Evolutionary conservation across 2,888 invertebrate genomes (phyloP), one percentile per base, ranked within the genome.

Genomic region (Conomelus anceps): DNA sequence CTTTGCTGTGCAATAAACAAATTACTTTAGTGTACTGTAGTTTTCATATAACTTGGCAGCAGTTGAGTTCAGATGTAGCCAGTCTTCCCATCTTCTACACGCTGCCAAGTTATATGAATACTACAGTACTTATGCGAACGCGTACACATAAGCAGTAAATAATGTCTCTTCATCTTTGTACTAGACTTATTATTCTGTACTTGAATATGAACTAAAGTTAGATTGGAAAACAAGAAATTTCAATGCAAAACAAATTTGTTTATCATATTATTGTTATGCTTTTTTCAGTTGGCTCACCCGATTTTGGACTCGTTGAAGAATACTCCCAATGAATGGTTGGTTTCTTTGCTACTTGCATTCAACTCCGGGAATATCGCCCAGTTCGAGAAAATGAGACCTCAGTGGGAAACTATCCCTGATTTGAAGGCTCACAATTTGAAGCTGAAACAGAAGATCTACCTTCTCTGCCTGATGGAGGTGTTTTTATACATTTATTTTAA

Each of bases 381-480:
- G 92, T 97, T 96, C 92, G 96, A 96, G 92, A 94, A 94, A 90
- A 95, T 97, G 94, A 96, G 96, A 92, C 94, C 96, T 0, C 94
- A 95, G 90, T 97, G 98, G 98, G 94, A 95, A 3, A 95, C 95
- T 90, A 96, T 98, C 91, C 96, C 98, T 0, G 98, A 98, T 93
- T 94, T 99, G 22, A 95, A 95, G 13, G 96, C 97, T 0, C 96
- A 98, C 91, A 98, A 98, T 92, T 93, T 96, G 0, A 96, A 96
- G 92, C 94, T 99, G 91, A 94, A 97, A 22, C 97, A 98, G 93
- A 99, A 99, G 94, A 98, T 99, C 90, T 98, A 98, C 0, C 94
- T 99, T 22, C 94, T 99, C 22, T 98, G 99, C 93, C 95, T 99
- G 0, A 99, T 99, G 99, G 98, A 99, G 95, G 96, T 96, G 91